Conservation (phyloP, 2,888 invertebrate species). For the Drosophila anceps region DNA sequence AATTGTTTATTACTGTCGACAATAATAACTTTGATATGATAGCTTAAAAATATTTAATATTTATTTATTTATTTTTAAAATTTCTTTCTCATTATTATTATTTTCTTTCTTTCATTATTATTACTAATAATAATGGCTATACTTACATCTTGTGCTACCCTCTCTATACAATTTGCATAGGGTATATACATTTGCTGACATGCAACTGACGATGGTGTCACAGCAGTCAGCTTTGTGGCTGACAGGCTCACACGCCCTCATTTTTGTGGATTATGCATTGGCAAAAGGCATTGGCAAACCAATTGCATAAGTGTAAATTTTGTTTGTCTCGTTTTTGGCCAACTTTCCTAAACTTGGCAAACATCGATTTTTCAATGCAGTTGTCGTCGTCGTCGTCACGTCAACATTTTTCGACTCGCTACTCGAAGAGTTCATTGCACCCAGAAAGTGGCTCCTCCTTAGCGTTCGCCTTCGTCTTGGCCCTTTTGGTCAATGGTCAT, state of each 20-base stretch:
- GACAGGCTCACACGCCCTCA: conserved; percentile 51
- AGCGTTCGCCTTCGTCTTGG: conserved; percentile 4
- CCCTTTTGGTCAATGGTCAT: conserved; percentile 50
- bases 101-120: no score
- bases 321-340: conserved; percentile 27
- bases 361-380: conserved; percentile 63
- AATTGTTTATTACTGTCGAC: no score
- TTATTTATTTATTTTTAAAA: no score
- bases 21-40: no score
- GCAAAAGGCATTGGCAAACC: conserved; percentile 10
- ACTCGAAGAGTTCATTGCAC: conserved; percentile 47
- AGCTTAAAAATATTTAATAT: no score
- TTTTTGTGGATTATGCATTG: conserved; percentile 51
- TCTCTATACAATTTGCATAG: not conserved
- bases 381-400: conserved; percentile 56
- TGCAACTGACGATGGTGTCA: conserved; percentile 20
- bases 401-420: conserved; percentile 33
- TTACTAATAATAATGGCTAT: no score
- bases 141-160: not conserved
- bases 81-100: no score
- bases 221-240: conserved; percentile 38
- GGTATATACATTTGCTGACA: conserved; percentile 12
- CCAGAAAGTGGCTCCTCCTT: conserved; percentile 16
- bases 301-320: conserved; percentile 52
- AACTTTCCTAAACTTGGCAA: conserved; percentile 27